These are phyloP conservation scores for Drosophila triauraria DNA, from an alignment of 1,140 invertebrate genomes.

Conservation along the genomic window DNA sequence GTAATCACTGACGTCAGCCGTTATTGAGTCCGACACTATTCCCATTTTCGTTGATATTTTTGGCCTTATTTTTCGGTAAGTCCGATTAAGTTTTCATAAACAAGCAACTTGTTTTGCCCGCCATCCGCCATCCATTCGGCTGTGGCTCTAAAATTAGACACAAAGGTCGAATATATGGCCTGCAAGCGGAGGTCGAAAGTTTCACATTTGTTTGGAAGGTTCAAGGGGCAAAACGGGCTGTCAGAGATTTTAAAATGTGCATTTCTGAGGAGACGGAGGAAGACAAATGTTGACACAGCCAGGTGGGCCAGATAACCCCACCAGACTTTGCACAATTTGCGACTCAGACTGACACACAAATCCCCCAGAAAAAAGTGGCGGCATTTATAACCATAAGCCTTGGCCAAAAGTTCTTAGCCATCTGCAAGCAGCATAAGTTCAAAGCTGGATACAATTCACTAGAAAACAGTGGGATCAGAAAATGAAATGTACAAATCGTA, in stretches of 20 bases:
- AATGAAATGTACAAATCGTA: conserved; percentile 8
- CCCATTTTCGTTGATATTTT: conserved; percentile 3
- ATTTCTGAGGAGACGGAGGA: conserved; percentile 9
- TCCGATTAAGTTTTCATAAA: conserved; percentile 43
- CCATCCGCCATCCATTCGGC: conserved; percentile 6
- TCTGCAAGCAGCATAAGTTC: background rate
- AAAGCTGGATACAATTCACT: background rate
- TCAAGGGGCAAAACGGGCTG: conserved; percentile 3
- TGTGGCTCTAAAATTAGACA: conserved; percentile 31
- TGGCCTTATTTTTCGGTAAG: conserved; percentile 13
- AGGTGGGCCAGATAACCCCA: conserved; percentile 8
- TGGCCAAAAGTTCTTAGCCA: background rate
- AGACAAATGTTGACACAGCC: conserved; percentile 13
- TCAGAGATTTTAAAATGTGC: conserved; percentile 24
- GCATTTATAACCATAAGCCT: conserved; percentile 1
- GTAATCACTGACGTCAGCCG: conserved; percentile 24
- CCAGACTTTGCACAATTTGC: background rate
- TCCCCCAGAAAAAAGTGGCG: background rate
- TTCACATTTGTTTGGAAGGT: background rate
- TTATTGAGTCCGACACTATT: conserved; percentile 9
- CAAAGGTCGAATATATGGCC: conserved; percentile 22
- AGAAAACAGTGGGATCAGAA: background rate
- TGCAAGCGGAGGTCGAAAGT: conserved; percentile 18
- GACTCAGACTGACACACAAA: conserved; percentile 1
- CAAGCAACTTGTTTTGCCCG: conserved; percentile 11